Evolutionary conservation across 1,140 invertebrate species (phyloP).

Genomic region (Subanguina moxae): DNA sequence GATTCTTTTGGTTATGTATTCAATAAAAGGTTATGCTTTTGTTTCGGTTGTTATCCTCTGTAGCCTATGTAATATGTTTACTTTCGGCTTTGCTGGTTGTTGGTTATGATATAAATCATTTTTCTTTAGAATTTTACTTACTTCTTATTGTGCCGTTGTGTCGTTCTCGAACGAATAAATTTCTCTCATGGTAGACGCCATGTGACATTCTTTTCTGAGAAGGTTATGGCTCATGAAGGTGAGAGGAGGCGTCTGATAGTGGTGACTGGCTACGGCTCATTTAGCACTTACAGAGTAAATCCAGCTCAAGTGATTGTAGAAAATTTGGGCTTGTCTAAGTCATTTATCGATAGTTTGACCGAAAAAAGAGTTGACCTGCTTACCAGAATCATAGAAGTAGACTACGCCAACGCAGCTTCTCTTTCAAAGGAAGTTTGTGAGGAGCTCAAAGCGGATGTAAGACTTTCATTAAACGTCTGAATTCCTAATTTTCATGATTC

Average conservation of each 20-base stretch:
- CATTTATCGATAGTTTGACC: not conserved
- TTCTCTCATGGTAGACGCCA: too few relatives aligned
- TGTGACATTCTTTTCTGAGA: too few relatives aligned
- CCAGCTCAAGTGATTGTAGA: constrained; percentile 25
- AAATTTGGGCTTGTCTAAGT: not conserved
- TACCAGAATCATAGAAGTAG: constrained; percentile 22
- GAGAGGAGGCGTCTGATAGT: not conserved
- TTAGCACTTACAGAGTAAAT: constrained; percentile 19
- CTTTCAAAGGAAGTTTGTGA: constrained; percentile 8
- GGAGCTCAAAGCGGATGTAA: constrained; percentile 15
- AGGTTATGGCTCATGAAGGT: too few relatives aligned
- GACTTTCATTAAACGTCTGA: not conserved
- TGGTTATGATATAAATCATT: constrained; percentile 8
- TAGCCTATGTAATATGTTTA: too few relatives aligned
- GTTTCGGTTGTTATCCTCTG: too few relatives aligned
- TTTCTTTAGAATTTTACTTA: not conserved
- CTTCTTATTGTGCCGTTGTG: too few relatives aligned
- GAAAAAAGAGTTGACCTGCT: constrained; percentile 8
- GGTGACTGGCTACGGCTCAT: constrained; percentile 24
- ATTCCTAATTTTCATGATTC: not conserved
- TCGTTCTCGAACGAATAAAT: too few relatives aligned
- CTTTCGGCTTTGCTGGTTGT: constrained; percentile 7
- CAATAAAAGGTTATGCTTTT: too few relatives aligned
- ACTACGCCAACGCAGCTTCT: constrained; percentile 18
- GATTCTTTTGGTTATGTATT: too few relatives aligned